Evolutionary conservation across 2,888 invertebrate genomes (phyloP).

Genomic region (Hydrotaea cyrtoneurina): DNA sequence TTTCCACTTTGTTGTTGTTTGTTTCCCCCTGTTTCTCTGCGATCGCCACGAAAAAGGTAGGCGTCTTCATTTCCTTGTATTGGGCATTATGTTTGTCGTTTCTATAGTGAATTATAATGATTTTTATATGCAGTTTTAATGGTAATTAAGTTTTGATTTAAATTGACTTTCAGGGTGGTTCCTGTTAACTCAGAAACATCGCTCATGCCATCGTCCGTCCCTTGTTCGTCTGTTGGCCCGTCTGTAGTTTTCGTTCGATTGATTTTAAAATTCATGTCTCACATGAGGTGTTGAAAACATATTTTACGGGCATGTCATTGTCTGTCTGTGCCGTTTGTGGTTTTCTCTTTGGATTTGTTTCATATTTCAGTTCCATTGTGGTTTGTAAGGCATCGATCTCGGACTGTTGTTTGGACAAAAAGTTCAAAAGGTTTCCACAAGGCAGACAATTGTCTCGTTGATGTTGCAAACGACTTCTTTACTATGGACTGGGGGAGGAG

Average conservation of each 20-base stretch:
- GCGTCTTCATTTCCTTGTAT: constrained; percentile 53
- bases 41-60: background rate
- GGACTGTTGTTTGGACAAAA: background rate
- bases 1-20: constrained; percentile 38
- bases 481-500: too few relatives aligned
- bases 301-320: constrained; percentile 46
- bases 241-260: constrained; percentile 5
- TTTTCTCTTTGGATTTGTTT: background rate
- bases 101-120: constrained; percentile 64
- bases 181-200: background rate
- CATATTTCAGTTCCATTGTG: background rate
- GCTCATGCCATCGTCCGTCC: background rate
- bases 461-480: too few relatives aligned
- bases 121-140: constrained; percentile 68
- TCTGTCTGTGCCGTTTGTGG: background rate
- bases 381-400: background rate
- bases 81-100: background rate
- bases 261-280: constrained; percentile 54
- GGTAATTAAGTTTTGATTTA: constrained; percentile 68
- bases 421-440: constrained; percentile 19
- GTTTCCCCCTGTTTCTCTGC: constrained; percentile 10
- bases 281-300: constrained; percentile 60
- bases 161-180: constrained; percentile 60
- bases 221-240: constrained; percentile 1
- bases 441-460: background rate